Percentiles rank a stretch among this genome's conserved stretches.
Evolutionary conservation across 2,797 vertebrate species (phyloP).

Genomic region (Spinibarbus caldwelli): DNA sequence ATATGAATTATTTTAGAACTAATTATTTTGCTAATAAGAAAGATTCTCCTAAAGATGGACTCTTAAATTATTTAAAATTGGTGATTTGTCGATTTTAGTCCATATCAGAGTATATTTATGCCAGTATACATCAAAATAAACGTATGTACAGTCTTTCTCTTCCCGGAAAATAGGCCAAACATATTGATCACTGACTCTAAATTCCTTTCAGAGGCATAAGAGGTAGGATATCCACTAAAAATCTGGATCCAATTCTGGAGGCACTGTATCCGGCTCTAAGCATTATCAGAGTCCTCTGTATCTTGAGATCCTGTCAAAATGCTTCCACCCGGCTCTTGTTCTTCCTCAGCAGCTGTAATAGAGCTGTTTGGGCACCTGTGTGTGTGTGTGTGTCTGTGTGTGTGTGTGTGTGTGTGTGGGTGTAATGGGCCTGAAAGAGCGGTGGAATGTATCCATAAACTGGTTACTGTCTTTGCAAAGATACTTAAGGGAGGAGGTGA

Average conservation of each 20-base stretch:
- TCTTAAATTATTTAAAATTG: neutral
- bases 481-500: constrained; percentile 21
- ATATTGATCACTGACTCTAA: neutral
- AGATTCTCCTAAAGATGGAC: neutral
- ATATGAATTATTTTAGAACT: no score
- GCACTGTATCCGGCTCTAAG: neutral
- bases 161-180: neutral
- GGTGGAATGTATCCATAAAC: constrained; percentile 34
- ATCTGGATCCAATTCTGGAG: constrained; percentile 21
- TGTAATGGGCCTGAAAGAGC: constrained; percentile 30
- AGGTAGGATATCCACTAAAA: constrained; percentile 4
- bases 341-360: constrained; percentile 17
- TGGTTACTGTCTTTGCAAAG: constrained; percentile 29
- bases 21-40: neutral
- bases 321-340: constrained; percentile 15
- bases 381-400: constrained; percentile 25
- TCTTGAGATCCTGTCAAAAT: constrained; percentile 22
- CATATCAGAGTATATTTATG: neutral
- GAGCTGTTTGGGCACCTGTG: neutral
- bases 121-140: neutral
- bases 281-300: constrained; percentile 7
- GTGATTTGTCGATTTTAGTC: neutral
- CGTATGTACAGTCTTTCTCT: neutral
- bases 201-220: neutral
- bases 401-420: neutral